Percentiles rank a stretch among this genome's conserved stretches.
These are phyloP conservation scores for Motacilla tschutschensis DNA, from an alignment of 2,113 vertebrate genomes.

Conservation along the genomic window DNA sequence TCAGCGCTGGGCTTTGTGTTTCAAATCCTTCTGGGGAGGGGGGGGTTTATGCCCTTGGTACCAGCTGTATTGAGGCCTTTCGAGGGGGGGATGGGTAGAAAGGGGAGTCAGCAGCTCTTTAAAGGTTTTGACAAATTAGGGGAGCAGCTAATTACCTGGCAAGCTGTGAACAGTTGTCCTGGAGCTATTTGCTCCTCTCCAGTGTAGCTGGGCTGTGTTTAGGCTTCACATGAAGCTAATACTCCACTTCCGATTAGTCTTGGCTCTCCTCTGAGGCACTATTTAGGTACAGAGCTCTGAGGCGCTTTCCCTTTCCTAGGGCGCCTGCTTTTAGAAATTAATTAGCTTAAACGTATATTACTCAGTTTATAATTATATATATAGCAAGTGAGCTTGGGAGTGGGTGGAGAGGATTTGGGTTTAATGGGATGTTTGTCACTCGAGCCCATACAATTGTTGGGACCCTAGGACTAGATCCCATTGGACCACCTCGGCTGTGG, in stretches of 20 bases:
- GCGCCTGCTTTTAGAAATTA: slow-evolving; percentile 54
- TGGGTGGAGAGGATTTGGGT: neutral
- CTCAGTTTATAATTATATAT: slow-evolving; percentile 45
- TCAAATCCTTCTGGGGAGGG: neutral
- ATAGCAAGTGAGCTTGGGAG: neutral
- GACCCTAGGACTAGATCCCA: neutral
- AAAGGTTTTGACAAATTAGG: slow-evolving; percentile 48
- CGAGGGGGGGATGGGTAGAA: neutral
- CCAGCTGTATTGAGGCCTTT: neutral
- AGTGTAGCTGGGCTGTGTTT: slow-evolving; percentile 7
- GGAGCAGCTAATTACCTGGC: slow-evolving; percentile 60
- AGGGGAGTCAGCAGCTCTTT: slow-evolving; percentile 36
- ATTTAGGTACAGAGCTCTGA: slow-evolving; percentile 44
- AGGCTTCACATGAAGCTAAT: slow-evolving; percentile 47
- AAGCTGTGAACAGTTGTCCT: slow-evolving; percentile 55
- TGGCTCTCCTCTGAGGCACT: slow-evolving; percentile 35
- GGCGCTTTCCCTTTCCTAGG: slow-evolving; percentile 56
- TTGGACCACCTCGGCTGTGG: neutral
- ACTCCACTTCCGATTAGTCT: slow-evolving; percentile 49
- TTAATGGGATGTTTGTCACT: neutral
- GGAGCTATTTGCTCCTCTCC: slow-evolving; percentile 11
- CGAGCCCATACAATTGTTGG: neutral
- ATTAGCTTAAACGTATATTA: slow-evolving; percentile 42
- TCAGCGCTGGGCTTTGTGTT: slow-evolving; percentile 30
- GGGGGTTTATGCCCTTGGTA: neutral